phyloP scores from a whole-genome alignment of 2,797 vertebrate genomes.

The Sciurus vulgaris region DNA sequence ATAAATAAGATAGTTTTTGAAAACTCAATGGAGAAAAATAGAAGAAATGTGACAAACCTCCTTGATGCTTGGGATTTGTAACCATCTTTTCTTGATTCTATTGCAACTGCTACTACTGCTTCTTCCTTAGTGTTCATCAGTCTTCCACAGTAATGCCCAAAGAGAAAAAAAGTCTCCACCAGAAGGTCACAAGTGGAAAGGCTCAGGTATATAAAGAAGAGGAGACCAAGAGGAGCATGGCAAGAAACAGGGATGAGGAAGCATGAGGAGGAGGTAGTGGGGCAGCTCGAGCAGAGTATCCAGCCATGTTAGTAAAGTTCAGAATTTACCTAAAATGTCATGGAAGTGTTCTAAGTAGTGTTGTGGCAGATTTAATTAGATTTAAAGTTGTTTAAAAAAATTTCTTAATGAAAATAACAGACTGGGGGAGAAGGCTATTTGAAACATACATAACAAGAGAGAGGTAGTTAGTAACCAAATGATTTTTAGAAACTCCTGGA shows the following conservation, averaged over 20 bases:
- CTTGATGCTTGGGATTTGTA: not conserved
- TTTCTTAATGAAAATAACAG: not conserved
- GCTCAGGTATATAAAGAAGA: not conserved
- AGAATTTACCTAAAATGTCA: not conserved
- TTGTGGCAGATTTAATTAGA: not conserved
- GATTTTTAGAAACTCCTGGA: too few species aligned
- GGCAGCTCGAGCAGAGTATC: too few species aligned
- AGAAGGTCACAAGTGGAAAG: not conserved
- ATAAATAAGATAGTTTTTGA: not conserved
- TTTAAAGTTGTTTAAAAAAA: not conserved
- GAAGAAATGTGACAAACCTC: not conserved
- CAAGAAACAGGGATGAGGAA: not conserved
- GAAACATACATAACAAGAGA: not conserved
- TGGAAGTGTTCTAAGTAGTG: not conserved
- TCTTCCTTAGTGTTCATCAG: conserved; percentile 26
- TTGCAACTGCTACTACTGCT: not conserved
- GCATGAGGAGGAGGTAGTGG: not conserved
- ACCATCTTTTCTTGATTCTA: conserved; percentile 5
- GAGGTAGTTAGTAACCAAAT: not conserved
- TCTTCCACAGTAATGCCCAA: conserved; percentile 64
- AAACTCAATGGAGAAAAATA: not conserved
- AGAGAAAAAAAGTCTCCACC: not conserved
- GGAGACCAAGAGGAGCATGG: not conserved
- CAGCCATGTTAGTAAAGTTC: not conserved
- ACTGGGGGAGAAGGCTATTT: not conserved